Base-by-base conservation (phyloP, 1,140 invertebrate genomes). In the Apis florea region DNA sequence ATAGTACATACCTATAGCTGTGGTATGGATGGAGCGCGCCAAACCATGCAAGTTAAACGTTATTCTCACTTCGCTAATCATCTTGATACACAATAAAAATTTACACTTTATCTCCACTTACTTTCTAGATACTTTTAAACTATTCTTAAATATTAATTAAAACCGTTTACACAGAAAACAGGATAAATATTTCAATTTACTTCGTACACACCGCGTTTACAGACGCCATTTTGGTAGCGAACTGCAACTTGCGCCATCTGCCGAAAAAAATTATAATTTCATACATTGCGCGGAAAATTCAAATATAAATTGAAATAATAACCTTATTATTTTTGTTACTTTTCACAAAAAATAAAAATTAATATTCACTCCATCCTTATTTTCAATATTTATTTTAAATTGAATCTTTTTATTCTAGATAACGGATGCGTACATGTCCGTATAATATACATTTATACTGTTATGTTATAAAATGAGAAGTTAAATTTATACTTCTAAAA, bases 331-430 rank as follows among this genome's bases (percentile, higher is more conserved):
- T 31, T 73, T 21, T 17, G 64, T 4, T 2, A 70, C 47, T 51
- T 31, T 15, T 73, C 5, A 31, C 8, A 70, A 58, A 70, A 58
- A 54, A 17, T 72, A 73, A 64, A 15, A 47, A 47, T 54, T 21
- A 63, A 49, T 51, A 73, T 70, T n/a, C 13, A 19, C 15, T 64
- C 17, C 1, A 8, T 73, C 10, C 10, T 54, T 73, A 66, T 17
- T 12, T 40, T 59, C 21, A 13, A 49, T 56, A 47, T 79, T 79
- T 79, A 73, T 73, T 64, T 66, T 64, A 31, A 15, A 53, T 79
- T 21, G 13, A 53, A 70, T 64, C 17, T 17, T 67, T 68, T 54
- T 24, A 53, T 21, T 49, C 6, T 5, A 61, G 21, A 19, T 12
- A 19, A 13, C 24, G 49, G 54, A 61, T 49, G 53, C 51, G 54